Conservation (phyloP, 64 coral and sea anemone genomes). For the Porites australiensis region DNA sequence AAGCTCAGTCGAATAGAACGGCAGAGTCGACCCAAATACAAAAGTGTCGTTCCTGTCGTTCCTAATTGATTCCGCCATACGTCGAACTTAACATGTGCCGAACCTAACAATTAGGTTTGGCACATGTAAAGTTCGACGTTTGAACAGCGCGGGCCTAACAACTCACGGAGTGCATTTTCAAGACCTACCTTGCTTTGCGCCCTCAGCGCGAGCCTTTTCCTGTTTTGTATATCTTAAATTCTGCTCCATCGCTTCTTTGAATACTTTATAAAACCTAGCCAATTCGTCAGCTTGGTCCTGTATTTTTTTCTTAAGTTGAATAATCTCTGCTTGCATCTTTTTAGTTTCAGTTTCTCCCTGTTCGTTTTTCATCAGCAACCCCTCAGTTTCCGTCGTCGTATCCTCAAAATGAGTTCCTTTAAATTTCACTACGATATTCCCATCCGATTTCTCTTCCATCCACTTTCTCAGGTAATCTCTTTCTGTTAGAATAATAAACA, state of each 20-base stretch:
- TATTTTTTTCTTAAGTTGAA: constrained; percentile 37
- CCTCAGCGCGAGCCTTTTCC: neutral
- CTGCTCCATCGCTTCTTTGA: constrained; percentile 15
- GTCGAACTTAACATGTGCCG: no score
- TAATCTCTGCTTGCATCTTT: constrained; percentile 1
- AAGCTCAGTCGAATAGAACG: no score
- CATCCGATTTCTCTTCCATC: constrained; percentile 56
- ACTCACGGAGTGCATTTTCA: no score
- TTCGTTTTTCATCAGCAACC: neutral
- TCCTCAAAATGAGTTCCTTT: constrained; percentile 11
- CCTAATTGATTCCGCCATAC: no score
- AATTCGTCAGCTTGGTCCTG: constrained; percentile 38
- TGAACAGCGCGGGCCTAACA: no score
- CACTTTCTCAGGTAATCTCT: constrained; percentile 59
- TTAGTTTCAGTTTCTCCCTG: neutral
- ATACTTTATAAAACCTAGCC: constrained; percentile 6
- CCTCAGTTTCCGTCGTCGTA: neutral
- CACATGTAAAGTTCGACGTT: no score
- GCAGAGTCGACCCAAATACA: no score
- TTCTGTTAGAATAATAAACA: neutral
- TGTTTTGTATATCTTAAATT: constrained; percentile 3
- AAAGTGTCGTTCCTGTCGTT: no score
- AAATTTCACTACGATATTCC: constrained; percentile 35
- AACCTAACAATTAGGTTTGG: no score
- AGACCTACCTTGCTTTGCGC: neutral